Conservation (phyloP, 2,797 vertebrate genomes). For the Argya squamiceps region DNA sequence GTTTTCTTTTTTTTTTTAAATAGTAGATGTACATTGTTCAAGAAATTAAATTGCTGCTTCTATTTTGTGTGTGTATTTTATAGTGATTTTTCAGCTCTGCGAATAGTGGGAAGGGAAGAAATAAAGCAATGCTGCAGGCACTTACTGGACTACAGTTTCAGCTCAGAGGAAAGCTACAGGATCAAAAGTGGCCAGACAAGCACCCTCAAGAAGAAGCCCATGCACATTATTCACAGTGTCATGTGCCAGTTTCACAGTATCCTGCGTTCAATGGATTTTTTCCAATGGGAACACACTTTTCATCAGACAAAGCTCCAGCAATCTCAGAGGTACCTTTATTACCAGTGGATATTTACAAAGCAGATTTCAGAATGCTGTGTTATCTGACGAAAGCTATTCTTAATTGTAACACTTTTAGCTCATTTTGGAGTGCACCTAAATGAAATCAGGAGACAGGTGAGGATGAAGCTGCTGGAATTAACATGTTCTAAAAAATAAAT, state of each 20-base stretch:
- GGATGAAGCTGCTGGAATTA: background rate
- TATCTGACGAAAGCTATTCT: background rate
- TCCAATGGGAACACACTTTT: conserved; percentile 29
- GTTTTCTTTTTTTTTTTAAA: background rate
- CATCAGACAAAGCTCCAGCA: conserved; percentile 62
- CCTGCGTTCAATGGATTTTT: conserved; percentile 55
- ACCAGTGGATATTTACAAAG: conserved; percentile 6
- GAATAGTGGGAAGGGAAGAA: conserved; percentile 46
- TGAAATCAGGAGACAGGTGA: background rate
- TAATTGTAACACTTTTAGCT: background rate
- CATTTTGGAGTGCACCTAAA: background rate
- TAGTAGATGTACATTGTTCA: conserved; percentile 20
- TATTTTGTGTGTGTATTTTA: conserved; percentile 67
- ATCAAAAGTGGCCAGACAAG: conserved; percentile 65
- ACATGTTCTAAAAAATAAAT: background rate
- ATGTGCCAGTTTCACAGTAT: conserved; percentile 38
- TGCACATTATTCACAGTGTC: conserved; percentile 9
- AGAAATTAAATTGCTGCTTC: conserved; percentile 58
- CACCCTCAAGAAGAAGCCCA: conserved; percentile 60
- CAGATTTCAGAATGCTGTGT: background rate
- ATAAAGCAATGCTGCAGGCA: conserved; percentile 78
- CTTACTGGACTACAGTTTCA: conserved; percentile 69
- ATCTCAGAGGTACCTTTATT: conserved; percentile 74
- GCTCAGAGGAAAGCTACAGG: conserved; percentile 69
- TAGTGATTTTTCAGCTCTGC: conserved; percentile 44